Base-by-base conservation (phyloP, 2,888 invertebrate species). In the Stegana nigrithorax region DNA sequence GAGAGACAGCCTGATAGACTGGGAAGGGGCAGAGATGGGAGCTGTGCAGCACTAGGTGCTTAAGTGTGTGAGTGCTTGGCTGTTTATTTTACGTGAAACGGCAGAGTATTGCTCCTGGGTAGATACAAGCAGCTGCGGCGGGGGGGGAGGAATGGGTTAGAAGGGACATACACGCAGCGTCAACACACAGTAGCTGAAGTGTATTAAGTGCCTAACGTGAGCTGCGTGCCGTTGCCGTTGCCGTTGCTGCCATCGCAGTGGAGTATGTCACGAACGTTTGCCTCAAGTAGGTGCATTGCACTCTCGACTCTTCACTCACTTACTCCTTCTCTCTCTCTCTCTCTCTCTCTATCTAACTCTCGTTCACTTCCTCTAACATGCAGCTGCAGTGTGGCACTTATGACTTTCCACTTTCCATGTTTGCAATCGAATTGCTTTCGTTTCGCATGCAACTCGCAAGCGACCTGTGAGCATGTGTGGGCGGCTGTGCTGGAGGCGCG, bases 231-330 rank as follows among this genome's bases (percentile, higher is more conserved):
- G 51, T 12, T 47, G 47, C 27, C 23, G 47, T 39, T 55, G 29
- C 47, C 47, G 55, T 23, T 60, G 26, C 23, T 36, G 57, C 42
- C 17, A 36, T 23, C 27, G 63, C 65, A 67, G 67, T 67, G 66
- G 80, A 82, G 80, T 82, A 77, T 82, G 81, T 80, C 81, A 83
- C 76, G 77, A 79, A 73, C 72, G 32, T 36, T 47, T 12, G 12
- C 19, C 69, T 77, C 67, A 74, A 76, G 74, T 75, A 81, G 78
- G 77, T 76, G 80, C 76, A 77, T 67, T 77, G 76, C 81, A 81
- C 76, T 77, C n/a, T n/a, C n/a, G n/a, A n/a, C n/a, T n/a, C n/a
- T n/a, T n/a, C n/a, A n/a, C n/a, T n/a, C n/a, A n/a, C n/a, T n/a
- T n/a, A n/a, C n/a, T n/a, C n/a, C n/a, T n/a, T n/a, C n/a, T n/a